Percentiles rank a stretch among this genome's conserved stretches.
Conservation (phyloP, 2,113 vertebrate species). For the Seriola aureovittata region DNA sequence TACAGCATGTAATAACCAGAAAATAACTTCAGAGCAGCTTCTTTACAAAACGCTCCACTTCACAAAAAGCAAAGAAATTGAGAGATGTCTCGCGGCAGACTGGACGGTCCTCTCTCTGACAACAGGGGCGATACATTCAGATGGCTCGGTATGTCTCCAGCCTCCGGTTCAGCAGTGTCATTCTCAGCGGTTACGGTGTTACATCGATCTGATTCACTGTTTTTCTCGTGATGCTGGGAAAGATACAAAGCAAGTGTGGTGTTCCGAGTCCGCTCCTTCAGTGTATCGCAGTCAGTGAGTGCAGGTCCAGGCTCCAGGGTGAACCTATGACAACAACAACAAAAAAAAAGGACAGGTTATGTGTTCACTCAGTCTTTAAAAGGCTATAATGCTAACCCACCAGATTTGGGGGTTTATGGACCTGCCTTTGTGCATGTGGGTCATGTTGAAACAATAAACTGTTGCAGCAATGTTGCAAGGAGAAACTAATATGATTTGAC, state of each 20-base stretch:
- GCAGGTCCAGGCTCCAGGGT: not conserved
- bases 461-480: no score
- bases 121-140: not conserved
- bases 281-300: not conserved
- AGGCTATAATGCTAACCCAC: not conserved
- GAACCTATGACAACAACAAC: not conserved
- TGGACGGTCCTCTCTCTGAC: not conserved
- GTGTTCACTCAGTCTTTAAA: not conserved
- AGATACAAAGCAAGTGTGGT: not conserved
- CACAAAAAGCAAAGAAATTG: constrained; percentile 42
- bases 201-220: constrained; percentile 9
- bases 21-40: constrained; percentile 41
- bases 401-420: not conserved
- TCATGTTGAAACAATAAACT: no score
- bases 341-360: not conserved
- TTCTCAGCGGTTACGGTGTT: not conserved
- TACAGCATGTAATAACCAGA: constrained; percentile 33
- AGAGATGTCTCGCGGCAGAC: constrained; percentile 5
- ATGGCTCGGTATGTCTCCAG: not conserved
- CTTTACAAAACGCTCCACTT: constrained; percentile 48
- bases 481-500: not conserved
- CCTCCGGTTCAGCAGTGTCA: not conserved
- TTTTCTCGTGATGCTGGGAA: constrained; percentile 18
- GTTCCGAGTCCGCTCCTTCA: constrained; percentile 12
- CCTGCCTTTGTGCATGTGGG: not conserved